A percentile compares a stretch with the other conserved stretches of the same genome.
Conservation (phyloP, 1,140 invertebrate species). For the Chironomus tepperi region DNA sequence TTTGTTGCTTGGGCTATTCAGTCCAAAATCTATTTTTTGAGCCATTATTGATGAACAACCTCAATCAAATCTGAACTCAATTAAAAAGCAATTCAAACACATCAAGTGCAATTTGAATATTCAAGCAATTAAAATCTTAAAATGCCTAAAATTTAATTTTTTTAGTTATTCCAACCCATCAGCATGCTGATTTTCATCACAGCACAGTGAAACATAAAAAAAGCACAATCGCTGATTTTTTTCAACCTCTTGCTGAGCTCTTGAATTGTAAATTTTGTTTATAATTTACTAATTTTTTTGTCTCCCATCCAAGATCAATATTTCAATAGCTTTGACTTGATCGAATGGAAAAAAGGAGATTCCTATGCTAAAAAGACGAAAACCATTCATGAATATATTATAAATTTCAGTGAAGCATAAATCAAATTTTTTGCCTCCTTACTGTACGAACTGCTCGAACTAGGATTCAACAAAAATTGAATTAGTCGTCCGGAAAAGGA, state of each 20-base stretch:
- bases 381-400: neutral
- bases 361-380: neutral
- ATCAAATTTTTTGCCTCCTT: neutral
- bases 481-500: neutral
- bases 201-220: neutral
- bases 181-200: neutral
- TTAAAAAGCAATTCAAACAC: too few relatives aligned
- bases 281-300: neutral
- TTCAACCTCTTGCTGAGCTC: neutral
- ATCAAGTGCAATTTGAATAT: too few relatives aligned
- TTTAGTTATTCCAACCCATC: neutral
- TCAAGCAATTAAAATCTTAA: neutral
- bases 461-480: neutral
- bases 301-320: neutral
- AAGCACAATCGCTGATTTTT: neutral
- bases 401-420: neutral
- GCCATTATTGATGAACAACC: too few relatives aligned
- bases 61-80: too few relatives aligned
- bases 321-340: neutral
- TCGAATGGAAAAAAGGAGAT: neutral
- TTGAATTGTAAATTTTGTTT: neutral
- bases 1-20: too few relatives aligned
- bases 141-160: neutral
- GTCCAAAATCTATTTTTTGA: too few relatives aligned
- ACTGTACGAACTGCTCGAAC: neutral